Evolutionary conservation across 2,113 vertebrate genomes (phyloP).

Genomic region (Pholis gunnellus): DNA sequence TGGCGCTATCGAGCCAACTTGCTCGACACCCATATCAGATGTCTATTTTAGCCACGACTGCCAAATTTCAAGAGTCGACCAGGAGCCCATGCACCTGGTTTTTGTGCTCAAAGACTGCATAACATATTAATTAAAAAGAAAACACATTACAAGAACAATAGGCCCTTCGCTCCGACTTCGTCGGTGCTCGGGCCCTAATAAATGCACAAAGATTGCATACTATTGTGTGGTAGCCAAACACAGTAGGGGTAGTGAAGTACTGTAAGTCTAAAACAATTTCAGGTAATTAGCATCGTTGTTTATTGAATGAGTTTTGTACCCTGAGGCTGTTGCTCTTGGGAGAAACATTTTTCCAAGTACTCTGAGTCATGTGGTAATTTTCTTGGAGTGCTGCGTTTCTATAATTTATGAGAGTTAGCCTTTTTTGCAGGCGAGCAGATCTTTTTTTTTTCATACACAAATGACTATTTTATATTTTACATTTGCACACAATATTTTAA

Average conservation of each 20-base stretch:
- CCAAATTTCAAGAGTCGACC: no score
- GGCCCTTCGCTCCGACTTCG: no score
- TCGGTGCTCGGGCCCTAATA: no score
- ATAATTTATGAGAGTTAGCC: neutral
- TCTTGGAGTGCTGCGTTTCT: neutral
- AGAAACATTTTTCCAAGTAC: conserved; percentile 7
- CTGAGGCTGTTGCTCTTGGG: neutral
- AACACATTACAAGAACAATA: no score
- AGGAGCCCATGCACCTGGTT: no score
- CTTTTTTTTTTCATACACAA: conserved; percentile 2
- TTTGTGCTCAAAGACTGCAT: no score
- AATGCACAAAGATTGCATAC: neutral
- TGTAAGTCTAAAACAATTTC: neutral
- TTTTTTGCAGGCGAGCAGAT: neutral
- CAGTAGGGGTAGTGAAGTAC: neutral
- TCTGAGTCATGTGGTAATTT: neutral
- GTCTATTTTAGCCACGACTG: no score
- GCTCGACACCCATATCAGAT: no score
- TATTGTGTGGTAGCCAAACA: neutral
- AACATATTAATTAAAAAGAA: no score
- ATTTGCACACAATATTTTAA: conserved; percentile 7
- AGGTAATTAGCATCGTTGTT: neutral
- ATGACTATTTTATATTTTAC: neutral
- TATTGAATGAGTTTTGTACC: conserved; percentile 10
- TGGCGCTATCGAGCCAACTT: no score